Base-by-base conservation (phyloP, 2,797 vertebrate genomes). In the Poeciliopsis turneri region DNA sequence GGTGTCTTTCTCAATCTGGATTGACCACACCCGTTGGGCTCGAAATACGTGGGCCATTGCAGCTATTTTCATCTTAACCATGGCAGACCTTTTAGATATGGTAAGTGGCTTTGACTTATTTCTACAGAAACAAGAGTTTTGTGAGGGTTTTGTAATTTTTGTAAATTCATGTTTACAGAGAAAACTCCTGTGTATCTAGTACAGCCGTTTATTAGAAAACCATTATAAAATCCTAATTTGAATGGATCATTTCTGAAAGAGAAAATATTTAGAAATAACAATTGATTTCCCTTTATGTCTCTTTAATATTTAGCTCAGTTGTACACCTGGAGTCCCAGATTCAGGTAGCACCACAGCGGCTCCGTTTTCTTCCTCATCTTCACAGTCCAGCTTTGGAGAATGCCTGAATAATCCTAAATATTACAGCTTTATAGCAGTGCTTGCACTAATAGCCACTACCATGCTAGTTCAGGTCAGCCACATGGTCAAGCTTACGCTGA, bases 391-490 rank as follows among this genome's bases (percentile, higher is more conserved):
- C 0, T 78, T 80, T 1, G 87, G 93, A 0, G 91, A 95, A 80
- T 99, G 98, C 3, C 41, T 93, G 55, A 95, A 96, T 70, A 97
- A 98, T 89, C 98, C 98, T 72, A 97, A 98, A 89, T 99, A 99
- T 85, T 98, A 97, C 95, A 98, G 93, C 93, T 98, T 97, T 71
- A 94, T 98, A 0, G 95, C 97, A 0, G 95, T 98, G 59, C 89
- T 99, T 81, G 97, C 97, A 0, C 95, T 99, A 75, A 96, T 98
- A 72, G 97, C 97, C 83, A 97, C 97, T 89, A 97, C 97, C 91
- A 99, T 99, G 98, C 94, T 99, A 93, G 98, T 99, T 81, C 98
- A 99, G 92, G 98, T 99, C 94, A 99, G 97, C 93, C 98, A 99
- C 95, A 98, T 98, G 97, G 98, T 99, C 82, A 99, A 99, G 93